Evolutionary conservation across 2,888 invertebrate species (phyloP), one percentile per base, ranked within the genome.

Genomic region (Trissoscelio sp.): DNA sequence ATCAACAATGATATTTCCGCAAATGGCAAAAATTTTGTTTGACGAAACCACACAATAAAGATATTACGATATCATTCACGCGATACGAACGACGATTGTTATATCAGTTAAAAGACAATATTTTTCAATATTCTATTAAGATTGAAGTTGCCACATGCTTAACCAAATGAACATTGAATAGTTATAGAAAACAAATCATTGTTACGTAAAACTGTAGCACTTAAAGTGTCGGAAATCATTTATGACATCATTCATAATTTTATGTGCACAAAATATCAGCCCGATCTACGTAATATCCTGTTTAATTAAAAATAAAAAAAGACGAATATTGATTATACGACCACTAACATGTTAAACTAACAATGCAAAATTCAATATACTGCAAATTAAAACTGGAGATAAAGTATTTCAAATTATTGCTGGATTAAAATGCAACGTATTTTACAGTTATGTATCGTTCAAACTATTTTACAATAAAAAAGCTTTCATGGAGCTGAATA

Each of bases 121-220:
- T 64, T 44, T 48, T 31, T 48, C 14, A n/a, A n/a, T n/a, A 14
- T 46, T 64, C 9, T 42, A 4, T 14, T 28, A 51, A 51, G 14
- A 51, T n/a, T 18, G 31, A 46, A 31, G 31, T 55, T 67, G 11
- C 31, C 53, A 55, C 34, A 53, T 53, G 42, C 28, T 12, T 24
- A 67, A 18, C 28, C 18, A 48, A 20, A 1, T 11, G 20, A 34
- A 46, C 14, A 12, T 2, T 28, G n/a, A n/a, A 42, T 28, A 67
- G 18, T 66, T 55, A 9, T 3, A n/a, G n/a, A 9, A 64, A 64
- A 64, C 18, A 62, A 48, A 64, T 51, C 37, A 22, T 37, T 14
- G 37, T 48, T 53, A 48, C 46, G 34, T 66, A 53, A 66, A 53
- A 31, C 28, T 46, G 18, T 46, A 62, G 46, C 46, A 20, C 4